phyloP scores from a whole-genome alignment of 2,888 invertebrate genomes.

The Drosophila picticornis region DNA sequence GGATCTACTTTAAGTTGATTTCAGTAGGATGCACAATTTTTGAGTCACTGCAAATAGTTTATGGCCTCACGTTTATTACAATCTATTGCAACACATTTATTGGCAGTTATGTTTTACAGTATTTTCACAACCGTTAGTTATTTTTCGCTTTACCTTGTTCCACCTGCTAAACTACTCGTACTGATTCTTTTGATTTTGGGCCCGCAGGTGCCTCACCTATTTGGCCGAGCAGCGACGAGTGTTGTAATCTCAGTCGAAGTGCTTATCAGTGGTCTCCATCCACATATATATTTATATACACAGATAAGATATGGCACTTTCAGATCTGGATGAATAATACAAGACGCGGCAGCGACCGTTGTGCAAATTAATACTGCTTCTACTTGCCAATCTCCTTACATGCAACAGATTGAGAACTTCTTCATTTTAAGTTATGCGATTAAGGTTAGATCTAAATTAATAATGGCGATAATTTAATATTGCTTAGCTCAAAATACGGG shows the following conservation, averaged over 20 bases:
- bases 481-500: background rate
- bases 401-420: background rate
- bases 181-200: slow-evolving; percentile 50
- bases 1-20: background rate
- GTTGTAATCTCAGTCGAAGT: slow-evolving; percentile 53
- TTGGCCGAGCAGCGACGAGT: slow-evolving; percentile 23
- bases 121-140: slow-evolving; percentile 8
- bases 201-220: slow-evolving; percentile 61
- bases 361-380: slow-evolving; percentile 40
- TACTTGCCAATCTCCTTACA: background rate
- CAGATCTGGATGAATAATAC: slow-evolving; percentile 62
- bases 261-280: slow-evolving; percentile 47
- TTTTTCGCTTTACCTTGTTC: slow-evolving; percentile 71
- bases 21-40: slow-evolving; percentile 2
- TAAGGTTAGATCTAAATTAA: background rate
- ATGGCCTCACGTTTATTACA: background rate
- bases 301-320: slow-evolving; percentile 57
- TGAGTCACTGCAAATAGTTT: background rate
- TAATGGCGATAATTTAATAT: background rate
- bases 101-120: background rate
- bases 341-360: slow-evolving; percentile 14
- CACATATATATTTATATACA: slow-evolving; percentile 23
- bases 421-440: background rate
- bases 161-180: slow-evolving; percentile 77
- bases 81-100: slow-evolving; percentile 13